These are phyloP conservation scores for Tympanoctomys barrerae DNA, from an alignment of 2,797 vertebrate species.

Conservation along the genomic window DNA sequence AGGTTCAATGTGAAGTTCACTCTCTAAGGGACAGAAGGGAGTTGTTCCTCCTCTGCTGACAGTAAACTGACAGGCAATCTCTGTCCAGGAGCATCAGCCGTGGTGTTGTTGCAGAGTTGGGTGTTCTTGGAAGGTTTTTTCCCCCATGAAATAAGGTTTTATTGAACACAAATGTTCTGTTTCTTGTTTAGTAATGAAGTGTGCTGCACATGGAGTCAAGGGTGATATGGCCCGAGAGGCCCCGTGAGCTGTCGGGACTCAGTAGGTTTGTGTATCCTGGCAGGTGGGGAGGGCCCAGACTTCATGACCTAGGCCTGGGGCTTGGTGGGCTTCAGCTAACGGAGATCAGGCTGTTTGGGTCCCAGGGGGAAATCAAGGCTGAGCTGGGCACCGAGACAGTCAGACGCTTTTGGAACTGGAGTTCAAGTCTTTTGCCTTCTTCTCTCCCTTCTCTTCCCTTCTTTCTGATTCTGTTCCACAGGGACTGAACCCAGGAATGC, in stretches of 20 bases:
- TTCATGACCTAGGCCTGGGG: fast-evolving
- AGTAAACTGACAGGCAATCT: background rate
- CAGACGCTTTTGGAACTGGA: background rate
- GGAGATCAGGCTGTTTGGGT: background rate
- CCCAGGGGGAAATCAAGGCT: background rate
- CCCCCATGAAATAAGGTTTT: background rate
- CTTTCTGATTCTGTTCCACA: background rate
- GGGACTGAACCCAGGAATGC: background rate
- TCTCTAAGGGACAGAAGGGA: constrained; percentile 62
- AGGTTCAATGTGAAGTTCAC: constrained; percentile 37
- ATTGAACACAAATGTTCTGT: background rate
- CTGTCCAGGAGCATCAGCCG: background rate
- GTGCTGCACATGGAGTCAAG: background rate
- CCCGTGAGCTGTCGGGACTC: background rate
- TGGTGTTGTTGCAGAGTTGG: background rate
- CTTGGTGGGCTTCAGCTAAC: background rate
- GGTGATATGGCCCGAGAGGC: background rate
- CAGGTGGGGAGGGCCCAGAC: background rate
- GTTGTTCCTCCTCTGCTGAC: background rate
- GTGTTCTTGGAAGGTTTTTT: background rate
- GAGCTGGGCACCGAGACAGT: too few species aligned
- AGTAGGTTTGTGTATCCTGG: background rate
- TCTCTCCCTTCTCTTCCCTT: too few species aligned
- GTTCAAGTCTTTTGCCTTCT: background rate
- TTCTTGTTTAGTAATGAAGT: background rate